Percentiles rank a stretch among this genome's conserved stretches.
phyloP scores from a whole-genome alignment of 2,888 invertebrate genomes.

The Ormia ochracea region DNA sequence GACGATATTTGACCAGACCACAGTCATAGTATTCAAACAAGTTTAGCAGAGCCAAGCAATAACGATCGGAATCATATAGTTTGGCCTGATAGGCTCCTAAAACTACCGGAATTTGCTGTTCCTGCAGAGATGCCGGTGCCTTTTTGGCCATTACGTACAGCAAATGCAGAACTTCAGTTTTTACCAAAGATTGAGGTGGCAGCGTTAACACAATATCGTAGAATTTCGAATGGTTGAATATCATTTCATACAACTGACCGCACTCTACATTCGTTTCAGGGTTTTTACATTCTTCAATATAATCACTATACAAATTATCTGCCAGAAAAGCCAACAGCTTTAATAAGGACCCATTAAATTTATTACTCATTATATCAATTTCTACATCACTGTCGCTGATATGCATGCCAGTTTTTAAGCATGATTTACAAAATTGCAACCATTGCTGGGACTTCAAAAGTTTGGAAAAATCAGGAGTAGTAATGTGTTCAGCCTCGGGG shows the following conservation, averaged over 20 bases:
- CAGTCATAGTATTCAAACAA: constrained; percentile 83
- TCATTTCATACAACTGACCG: constrained; percentile 83
- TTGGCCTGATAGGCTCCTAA: constrained; percentile 88
- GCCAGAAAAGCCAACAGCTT: constrained; percentile 79
- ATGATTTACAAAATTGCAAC: constrained; percentile 81
- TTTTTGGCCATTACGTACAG: constrained; percentile 81
- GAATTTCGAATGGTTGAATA: constrained; percentile 87
- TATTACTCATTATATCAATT: constrained; percentile 65
- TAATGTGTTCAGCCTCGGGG: neutral
- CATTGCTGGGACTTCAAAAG: constrained; percentile 78
- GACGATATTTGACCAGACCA: constrained; percentile 83
- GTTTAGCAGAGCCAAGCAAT: constrained; percentile 82
- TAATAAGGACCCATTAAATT: constrained; percentile 78
- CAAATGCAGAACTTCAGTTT: constrained; percentile 82
- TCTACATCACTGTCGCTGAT: constrained; percentile 69
- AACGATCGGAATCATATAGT: constrained; percentile 83
- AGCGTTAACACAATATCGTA: constrained; percentile 82
- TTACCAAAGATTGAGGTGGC: constrained; percentile 76
- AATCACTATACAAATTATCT: constrained; percentile 79
- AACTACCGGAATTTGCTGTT: constrained; percentile 85
- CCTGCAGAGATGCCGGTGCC: constrained; percentile 80
- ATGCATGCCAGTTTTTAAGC: constrained; percentile 83
- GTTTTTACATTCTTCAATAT: constrained; percentile 63
- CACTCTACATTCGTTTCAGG: constrained; percentile 75
- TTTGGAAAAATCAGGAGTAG: constrained; percentile 66